Evolutionary conservation across 2,888 invertebrate genomes (phyloP), one percentile per base, ranked within the genome.

Genomic region (Tinea semifulvella): DNA sequence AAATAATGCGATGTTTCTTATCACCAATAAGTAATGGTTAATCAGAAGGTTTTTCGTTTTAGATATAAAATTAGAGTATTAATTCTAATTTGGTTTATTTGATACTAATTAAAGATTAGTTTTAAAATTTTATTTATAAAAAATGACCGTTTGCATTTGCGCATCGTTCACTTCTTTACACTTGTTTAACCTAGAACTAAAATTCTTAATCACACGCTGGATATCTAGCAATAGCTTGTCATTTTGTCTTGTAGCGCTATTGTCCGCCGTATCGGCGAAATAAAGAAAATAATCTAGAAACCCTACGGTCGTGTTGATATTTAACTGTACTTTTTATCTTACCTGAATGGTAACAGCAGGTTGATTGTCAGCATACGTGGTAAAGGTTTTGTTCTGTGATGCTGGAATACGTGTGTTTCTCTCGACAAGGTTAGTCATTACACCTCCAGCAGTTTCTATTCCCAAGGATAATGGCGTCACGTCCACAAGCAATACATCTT

Each of bases 351-450:
- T 89, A 0, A 95, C 94, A 28, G 91, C 92, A 14, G 92, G 90
- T 63, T 97, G 96, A 60, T 96, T 96, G 70, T 97, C 96, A 11
- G 92, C 82, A 63, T 95, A 96, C 0, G 96, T 97, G 2, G 95
- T 93, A 63, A 96, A 97, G 0, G 86, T 88, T 48, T 89, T 87
- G 53, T 89, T 90, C 55, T 91, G 89, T 51, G 90, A 90, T 56
- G 87, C 90, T 1, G 92, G 92, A 59, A 93, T 92, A 47, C 90
- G 84, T 0, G 89, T 85, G 58, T 93, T 93, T 53, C 94, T 85
- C 59, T 92, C 91, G 16, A 94, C 89, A n/a, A 94, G 74, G 48
- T 89, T 89, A 0, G 92, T 90, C 92, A 93, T 92, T 0, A 92
- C 88, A 10, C 92, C 91, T 36, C 91, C 91, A 46, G 91, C 91